phyloP scores from a whole-genome alignment of 2,888 invertebrate genomes.

The Sesia apiformis region DNA sequence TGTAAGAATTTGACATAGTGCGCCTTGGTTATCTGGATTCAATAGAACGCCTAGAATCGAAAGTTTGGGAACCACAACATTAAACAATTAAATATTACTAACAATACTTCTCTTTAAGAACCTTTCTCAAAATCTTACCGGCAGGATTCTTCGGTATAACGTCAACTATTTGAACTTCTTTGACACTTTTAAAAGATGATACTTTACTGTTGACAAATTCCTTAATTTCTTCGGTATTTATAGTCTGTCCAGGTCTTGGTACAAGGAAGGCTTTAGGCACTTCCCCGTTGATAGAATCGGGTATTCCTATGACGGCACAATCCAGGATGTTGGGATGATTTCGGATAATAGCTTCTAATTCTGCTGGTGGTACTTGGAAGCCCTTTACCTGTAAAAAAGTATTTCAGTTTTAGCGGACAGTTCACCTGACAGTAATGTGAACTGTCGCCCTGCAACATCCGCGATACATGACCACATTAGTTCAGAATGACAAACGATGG shows the following conservation, averaged over 20 bases:
- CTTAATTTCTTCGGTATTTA: constrained; percentile 73
- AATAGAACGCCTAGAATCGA: no score
- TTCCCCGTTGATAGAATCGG: constrained; percentile 82
- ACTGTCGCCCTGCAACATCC: background rate
- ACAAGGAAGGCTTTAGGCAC: constrained; percentile 85
- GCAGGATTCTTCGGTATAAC: constrained; percentile 83
- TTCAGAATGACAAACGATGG: no score
- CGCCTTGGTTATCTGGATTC: no score
- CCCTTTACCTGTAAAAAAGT: constrained; percentile 71
- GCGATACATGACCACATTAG: no score
- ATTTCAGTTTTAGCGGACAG: background rate
- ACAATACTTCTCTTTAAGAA: constrained; percentile 64
- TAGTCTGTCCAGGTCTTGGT: constrained; percentile 48
- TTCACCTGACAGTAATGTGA: background rate
- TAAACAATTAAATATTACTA: constrained; percentile 5
- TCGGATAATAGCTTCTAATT: constrained; percentile 84
- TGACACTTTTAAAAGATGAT: constrained; percentile 81
- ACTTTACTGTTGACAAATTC: constrained; percentile 80
- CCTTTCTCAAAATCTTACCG: constrained; percentile 84
- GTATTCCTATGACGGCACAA: constrained; percentile 89
- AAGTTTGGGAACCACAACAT: no score
- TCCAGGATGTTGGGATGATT: constrained; percentile 84
- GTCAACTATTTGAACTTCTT: constrained; percentile 77
- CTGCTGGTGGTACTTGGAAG: constrained; percentile 91
- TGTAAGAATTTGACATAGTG: no score